Evolutionary conservation across 2,797 vertebrate species (phyloP).

Genomic region (Sebastes vulpes): DNA sequence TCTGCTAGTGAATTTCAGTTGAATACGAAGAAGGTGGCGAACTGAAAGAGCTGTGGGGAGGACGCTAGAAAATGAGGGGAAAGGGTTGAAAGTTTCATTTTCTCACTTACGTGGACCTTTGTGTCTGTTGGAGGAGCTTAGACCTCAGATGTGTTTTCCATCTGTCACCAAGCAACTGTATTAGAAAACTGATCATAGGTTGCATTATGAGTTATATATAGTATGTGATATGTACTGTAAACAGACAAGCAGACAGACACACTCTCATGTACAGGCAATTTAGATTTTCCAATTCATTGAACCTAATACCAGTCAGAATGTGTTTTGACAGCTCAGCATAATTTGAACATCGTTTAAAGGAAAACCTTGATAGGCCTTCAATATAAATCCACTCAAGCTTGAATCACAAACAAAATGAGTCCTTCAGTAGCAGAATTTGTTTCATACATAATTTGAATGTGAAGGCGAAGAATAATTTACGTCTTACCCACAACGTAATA

Average conservation of each 20-base stretch:
- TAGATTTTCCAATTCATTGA: neutral
- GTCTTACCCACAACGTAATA: neutral
- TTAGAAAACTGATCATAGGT: neutral
- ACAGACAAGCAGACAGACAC: neutral
- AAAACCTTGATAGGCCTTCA: neutral
- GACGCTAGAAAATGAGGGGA: slow-evolving; percentile 3
- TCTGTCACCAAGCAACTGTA: slow-evolving; percentile 7
- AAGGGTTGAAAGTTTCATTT: neutral
- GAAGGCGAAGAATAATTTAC: neutral
- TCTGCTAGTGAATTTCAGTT: slow-evolving; percentile 54
- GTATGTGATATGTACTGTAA: neutral
- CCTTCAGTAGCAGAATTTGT: neutral
- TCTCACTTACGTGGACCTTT: neutral
- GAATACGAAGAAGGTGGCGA: slow-evolving; percentile 20
- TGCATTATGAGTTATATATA: neutral
- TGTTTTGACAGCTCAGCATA: neutral
- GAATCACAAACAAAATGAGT: neutral
- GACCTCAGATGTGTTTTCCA: neutral
- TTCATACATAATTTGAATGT: neutral
- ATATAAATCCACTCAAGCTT: neutral
- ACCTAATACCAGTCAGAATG: neutral
- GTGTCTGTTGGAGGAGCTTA: neutral
- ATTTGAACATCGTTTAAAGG: neutral
- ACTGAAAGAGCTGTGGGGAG: slow-evolving; percentile 12
- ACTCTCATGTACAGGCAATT: neutral